A percentile compares a stretch with the other conserved stretches of the same genome.
phyloP scores from a whole-genome alignment of 2,797 vertebrate species.

The Mus spretus region DNA sequence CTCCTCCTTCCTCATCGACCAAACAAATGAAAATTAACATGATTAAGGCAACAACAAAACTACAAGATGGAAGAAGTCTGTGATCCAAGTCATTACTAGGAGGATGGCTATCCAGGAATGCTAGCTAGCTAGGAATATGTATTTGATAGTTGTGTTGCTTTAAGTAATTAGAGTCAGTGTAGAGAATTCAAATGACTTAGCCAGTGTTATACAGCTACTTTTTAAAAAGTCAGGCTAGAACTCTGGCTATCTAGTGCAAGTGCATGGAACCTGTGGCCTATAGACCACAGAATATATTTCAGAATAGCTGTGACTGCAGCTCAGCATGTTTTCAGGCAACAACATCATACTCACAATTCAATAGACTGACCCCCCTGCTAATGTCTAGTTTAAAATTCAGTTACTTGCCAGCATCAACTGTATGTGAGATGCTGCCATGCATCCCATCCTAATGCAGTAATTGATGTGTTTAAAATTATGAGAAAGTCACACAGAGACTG shows the following conservation, averaged over 20 bases:
- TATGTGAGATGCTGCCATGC: not conserved
- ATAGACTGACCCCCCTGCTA: not conserved
- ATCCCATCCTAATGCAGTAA: conserved; percentile 32
- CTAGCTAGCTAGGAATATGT: conserved; percentile 5
- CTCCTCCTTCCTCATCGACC: conserved; percentile 10
- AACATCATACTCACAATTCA: not conserved
- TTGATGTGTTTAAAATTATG: conserved; percentile 44
- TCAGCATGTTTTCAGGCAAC: not conserved
- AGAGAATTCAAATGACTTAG: conserved; percentile 31
- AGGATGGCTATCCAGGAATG: conserved; percentile 50
- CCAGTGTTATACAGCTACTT: not conserved
- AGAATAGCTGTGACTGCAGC: not conserved
- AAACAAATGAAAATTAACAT: conserved; percentile 46
- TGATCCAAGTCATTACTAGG: not conserved
- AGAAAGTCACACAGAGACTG: conserved; percentile 15
- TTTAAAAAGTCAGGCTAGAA: conserved; percentile 11
- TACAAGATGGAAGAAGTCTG: not conserved
- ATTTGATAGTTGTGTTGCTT: conserved; percentile 18
- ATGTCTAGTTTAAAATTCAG: conserved; percentile 42
- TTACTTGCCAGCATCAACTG: conserved; percentile 31
- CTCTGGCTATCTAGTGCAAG: conserved; percentile 16
- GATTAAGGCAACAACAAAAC: conserved; percentile 20
- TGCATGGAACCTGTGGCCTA: not conserved
- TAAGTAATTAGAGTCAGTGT: conserved; percentile 18
- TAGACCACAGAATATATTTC: not conserved